Evolutionary conservation across 1,140 invertebrate species (phyloP).

Genomic region (Chrysomallon squamiferum): DNA sequence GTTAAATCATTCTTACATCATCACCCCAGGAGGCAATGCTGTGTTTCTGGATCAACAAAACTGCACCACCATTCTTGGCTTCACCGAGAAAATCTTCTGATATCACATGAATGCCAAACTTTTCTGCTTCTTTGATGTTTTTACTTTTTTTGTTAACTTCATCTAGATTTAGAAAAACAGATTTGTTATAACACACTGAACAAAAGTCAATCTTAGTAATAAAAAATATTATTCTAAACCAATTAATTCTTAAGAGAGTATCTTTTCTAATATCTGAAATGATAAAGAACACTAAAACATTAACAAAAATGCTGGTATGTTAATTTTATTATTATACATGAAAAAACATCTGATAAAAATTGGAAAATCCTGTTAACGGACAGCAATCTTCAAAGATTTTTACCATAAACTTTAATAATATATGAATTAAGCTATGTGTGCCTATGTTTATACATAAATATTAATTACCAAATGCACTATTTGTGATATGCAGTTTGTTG

Average conservation of each 20-base stretch:
- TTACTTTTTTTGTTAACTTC: constrained; percentile 75
- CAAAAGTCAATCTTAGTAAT: background rate
- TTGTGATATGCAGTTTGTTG: too few species aligned
- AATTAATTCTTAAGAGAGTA: too few species aligned
- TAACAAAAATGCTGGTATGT: too few species aligned
- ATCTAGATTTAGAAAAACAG: constrained; percentile 47
- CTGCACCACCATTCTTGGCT: constrained; percentile 56
- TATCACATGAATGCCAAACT: constrained; percentile 79
- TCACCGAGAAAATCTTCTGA: constrained; percentile 74
- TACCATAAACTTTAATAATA: too few species aligned
- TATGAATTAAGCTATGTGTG: too few species aligned
- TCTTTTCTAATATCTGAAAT: background rate
- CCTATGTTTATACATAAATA: too few species aligned
- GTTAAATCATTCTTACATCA: constrained; percentile 61
- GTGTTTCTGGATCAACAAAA: constrained; percentile 71
- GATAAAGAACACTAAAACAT: too few species aligned
- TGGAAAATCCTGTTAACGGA: too few species aligned
- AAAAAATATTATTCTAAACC: background rate
- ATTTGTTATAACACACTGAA: background rate
- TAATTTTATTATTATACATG: too few species aligned
- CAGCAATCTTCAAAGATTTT: too few species aligned
- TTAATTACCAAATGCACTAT: too few species aligned
- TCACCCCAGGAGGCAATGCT: constrained; percentile 83
- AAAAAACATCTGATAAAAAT: too few species aligned
- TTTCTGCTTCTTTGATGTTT: constrained; percentile 74